phyloP scores from a whole-genome alignment of 2,113 vertebrate species.

The Notiomystis cincta region DNA sequence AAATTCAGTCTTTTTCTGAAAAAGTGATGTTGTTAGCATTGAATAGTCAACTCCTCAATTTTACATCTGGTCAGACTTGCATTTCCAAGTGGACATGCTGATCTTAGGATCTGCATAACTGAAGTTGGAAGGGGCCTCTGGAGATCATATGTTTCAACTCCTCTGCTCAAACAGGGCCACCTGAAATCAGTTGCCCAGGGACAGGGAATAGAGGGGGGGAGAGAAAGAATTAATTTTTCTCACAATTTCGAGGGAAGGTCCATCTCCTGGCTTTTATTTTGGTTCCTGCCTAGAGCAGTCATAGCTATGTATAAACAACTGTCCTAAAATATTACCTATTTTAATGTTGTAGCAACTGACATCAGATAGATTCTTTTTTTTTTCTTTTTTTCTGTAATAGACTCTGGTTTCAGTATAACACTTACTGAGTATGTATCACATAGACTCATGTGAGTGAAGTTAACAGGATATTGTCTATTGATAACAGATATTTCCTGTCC shows the following conservation, averaged over 20 bases:
- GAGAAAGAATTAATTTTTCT: background rate
- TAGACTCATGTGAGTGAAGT: background rate
- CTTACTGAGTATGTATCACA: background rate
- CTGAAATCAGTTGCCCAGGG: background rate
- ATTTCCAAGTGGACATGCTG: background rate
- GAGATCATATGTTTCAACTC: background rate
- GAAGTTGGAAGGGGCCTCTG: background rate
- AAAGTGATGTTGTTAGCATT: background rate
- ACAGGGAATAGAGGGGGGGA: fast-evolving
- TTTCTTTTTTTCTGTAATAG: background rate
- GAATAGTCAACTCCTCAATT: background rate
- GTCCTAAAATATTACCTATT: background rate
- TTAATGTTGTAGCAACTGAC: background rate
- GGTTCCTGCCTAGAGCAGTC: background rate
- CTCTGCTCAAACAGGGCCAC: background rate
- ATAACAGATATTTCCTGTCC: conserved; percentile 29
- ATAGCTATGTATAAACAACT: background rate
- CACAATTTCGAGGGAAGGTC: background rate
- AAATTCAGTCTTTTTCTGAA: background rate
- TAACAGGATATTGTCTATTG: background rate
- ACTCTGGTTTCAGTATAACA: background rate
- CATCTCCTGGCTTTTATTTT: background rate
- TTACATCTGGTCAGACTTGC: background rate
- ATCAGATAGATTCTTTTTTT: background rate
- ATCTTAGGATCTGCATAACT: background rate